A percentile compares a stretch with the other conserved stretches of the same genome.
phyloP scores from a whole-genome alignment of 2,888 invertebrate genomes.

The Melolontha melolontha region DNA sequence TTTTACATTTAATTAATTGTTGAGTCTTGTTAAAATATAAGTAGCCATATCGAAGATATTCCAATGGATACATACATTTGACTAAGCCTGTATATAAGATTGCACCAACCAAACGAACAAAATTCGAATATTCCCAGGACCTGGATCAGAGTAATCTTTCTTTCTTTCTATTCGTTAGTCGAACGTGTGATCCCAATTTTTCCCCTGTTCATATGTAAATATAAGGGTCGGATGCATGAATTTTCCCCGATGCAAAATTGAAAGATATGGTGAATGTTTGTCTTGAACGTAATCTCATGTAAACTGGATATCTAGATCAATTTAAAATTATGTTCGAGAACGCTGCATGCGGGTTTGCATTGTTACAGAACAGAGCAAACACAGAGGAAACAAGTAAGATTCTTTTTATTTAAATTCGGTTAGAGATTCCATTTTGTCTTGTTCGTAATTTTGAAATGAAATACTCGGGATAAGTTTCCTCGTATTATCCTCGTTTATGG shows the following conservation, averaged over 20 bases:
- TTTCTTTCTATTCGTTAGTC: conserved; percentile 24
- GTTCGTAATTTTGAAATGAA: conserved; percentile 16
- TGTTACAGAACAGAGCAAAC: conserved; percentile 29
- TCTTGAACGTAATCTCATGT: conserved; percentile 38
- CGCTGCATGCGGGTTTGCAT: conserved; percentile 42
- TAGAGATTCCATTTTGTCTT: conserved; percentile 8
- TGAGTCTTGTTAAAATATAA: too few relatives aligned
- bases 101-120: neutral
- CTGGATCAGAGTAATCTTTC: conserved; percentile 17
- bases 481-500: conserved; percentile 10
- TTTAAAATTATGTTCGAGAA: conserved; percentile 40
- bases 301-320: conserved; percentile 41
- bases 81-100: too few relatives aligned
- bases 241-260: conserved; percentile 34
- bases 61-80: too few relatives aligned
- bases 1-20: too few relatives aligned
- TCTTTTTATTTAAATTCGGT: conserved; percentile 31
- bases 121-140: neutral
- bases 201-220: conserved; percentile 35
- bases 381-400: conserved; percentile 17
- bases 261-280: conserved; percentile 41
- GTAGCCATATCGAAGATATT: too few relatives aligned
- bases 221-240: conserved; percentile 30
- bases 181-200: conserved; percentile 35
- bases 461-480: neutral